Evolutionary conservation across 2,797 vertebrate genomes (phyloP).

Genomic region (Syngnathus acus): DNA sequence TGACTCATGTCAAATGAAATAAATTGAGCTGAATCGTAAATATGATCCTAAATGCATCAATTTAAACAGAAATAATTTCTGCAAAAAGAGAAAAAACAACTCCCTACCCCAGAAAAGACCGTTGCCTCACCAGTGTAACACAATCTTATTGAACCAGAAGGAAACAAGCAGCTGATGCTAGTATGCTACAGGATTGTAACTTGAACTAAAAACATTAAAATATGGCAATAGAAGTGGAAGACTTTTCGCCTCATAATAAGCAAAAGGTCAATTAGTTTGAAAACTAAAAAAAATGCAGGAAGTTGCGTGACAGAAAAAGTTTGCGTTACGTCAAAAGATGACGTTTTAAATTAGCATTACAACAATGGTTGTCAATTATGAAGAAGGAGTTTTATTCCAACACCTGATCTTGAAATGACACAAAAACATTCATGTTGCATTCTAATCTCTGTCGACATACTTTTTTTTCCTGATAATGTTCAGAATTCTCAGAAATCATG

Average conservation of each 20-base stretch:
- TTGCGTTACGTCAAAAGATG: not conserved
- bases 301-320: not conserved
- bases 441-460: conserved; percentile 21
- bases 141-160: not conserved
- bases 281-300: too few relatives aligned
- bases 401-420: not conserved
- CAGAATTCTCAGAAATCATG: conserved; percentile 34
- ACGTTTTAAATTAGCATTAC: not conserved
- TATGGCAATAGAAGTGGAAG: not conserved
- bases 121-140: too few relatives aligned
- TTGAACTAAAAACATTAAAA: not conserved
- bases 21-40: too few relatives aligned
- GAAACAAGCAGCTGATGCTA: not conserved
- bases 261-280: too few relatives aligned
- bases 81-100: too few relatives aligned
- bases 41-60: too few relatives aligned
- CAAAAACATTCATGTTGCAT: conserved; percentile 16
- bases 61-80: too few relatives aligned
- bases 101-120: too few relatives aligned
- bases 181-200: not conserved
- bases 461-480: conserved; percentile 3
- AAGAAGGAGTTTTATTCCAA: not conserved
- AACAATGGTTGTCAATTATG: not conserved
- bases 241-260: not conserved
- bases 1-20: too few relatives aligned